Conservation (phyloP, 2,113 vertebrate genomes). For the Malurus melanocephalus region DNA sequence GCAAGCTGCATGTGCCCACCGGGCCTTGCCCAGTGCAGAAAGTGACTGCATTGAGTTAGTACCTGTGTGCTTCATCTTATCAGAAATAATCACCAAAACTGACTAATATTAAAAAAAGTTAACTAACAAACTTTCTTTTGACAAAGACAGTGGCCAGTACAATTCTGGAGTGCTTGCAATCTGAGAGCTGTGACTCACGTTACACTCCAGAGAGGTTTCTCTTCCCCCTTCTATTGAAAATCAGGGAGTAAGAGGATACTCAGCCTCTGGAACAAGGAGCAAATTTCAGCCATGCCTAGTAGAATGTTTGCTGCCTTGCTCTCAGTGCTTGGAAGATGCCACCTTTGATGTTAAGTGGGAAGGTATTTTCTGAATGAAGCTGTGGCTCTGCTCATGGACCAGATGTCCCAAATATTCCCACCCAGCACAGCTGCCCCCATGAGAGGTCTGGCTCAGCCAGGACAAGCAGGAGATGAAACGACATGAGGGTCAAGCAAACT, state of each 20-base stretch:
- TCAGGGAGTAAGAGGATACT: neutral
- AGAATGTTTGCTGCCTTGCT: neutral
- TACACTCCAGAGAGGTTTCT: neutral
- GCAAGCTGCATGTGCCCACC: rapidly evolving
- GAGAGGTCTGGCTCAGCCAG: neutral
- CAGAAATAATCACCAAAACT: neutral
- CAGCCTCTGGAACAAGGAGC: neutral
- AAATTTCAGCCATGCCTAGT: neutral
- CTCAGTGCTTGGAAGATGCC: neutral
- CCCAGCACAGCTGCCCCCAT: neutral
- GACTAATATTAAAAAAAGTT: neutral
- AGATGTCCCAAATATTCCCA: neutral
- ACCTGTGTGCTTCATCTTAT: neutral
- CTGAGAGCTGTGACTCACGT: neutral
- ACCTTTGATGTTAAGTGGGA: neutral
- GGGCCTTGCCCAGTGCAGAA: neutral
- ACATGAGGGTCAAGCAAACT: rapidly evolving
- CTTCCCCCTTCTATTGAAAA: neutral
- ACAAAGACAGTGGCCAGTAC: neutral
- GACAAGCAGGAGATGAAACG: neutral
- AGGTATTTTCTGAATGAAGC: neutral
- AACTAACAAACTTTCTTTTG: neutral
- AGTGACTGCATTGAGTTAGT: neutral
- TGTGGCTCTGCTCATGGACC: neutral
- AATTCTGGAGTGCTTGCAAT: neutral